Percentiles rank a stretch among this genome's conserved stretches.
These are phyloP conservation scores for Chymomyza amoena DNA, from an alignment of 2,888 invertebrate genomes.

Conservation along the genomic window DNA sequence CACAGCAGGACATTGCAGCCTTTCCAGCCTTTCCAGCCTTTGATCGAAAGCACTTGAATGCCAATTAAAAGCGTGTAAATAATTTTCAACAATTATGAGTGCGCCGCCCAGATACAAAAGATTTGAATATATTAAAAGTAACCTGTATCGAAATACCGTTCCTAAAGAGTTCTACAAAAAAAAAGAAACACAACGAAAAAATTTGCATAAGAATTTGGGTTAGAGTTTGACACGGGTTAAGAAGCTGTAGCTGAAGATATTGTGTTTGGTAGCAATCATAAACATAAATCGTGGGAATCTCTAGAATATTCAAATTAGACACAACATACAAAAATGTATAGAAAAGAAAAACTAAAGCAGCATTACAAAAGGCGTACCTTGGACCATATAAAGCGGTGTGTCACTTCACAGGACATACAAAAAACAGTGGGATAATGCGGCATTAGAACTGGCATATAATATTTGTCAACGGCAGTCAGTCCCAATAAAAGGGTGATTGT, in stretches of 20 bases:
- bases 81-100: conserved; percentile 62
- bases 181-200: no score
- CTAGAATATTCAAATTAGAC: conserved; percentile 60
- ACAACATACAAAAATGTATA: background rate
- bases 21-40: conserved; percentile 50
- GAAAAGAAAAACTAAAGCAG: background rate
- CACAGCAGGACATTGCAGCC: conserved; percentile 49
- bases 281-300: conserved; percentile 65
- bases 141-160: background rate
- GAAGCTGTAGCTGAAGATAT: background rate
- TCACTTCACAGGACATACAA: conserved; percentile 30
- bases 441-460: conserved; percentile 46
- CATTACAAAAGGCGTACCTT: background rate
- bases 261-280: conserved; percentile 41
- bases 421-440: conserved; percentile 51
- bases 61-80: conserved; percentile 71
- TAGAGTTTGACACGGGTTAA: conserved; percentile 50
- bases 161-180: background rate
- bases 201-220: background rate
- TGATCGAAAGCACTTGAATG: conserved; percentile 65
- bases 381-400: background rate
- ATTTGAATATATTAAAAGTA: background rate
- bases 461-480: conserved; percentile 55
- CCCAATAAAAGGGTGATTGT: conserved; percentile 59
- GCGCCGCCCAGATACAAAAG: background rate